These are phyloP conservation scores for Chelonia mydas DNA, from an alignment of 2,797 vertebrate genomes.

Conservation along the genomic window DNA sequence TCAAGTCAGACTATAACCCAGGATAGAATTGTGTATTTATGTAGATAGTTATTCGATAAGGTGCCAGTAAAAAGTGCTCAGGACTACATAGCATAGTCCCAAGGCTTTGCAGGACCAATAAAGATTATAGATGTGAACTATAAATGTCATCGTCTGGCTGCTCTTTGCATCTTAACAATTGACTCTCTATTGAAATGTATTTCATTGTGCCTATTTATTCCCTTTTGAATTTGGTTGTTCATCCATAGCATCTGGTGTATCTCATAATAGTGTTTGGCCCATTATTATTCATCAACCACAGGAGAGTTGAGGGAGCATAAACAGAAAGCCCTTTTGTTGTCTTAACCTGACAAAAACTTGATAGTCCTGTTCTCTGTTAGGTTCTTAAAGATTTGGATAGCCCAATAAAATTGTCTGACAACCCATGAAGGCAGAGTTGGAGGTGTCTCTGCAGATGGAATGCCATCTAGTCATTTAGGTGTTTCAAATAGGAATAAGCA, in stretches of 20 bases:
- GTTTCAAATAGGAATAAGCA: not conserved
- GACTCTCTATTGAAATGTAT: not conserved
- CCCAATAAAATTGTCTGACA: not conserved
- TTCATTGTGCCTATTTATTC: constrained; percentile 30
- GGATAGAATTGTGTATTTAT: not conserved
- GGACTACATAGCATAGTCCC: not conserved
- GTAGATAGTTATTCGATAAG: rapidly evolving
- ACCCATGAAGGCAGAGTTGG: rapidly evolving
- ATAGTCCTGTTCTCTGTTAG: not conserved
- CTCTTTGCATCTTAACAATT: not conserved
- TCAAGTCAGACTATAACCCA: rapidly evolving
- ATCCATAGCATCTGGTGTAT: not conserved
- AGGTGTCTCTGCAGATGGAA: not conserved
- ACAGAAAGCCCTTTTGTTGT: constrained; percentile 32
- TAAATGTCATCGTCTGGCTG: not conserved
- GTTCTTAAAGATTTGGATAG: not conserved
- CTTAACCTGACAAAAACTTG: not conserved
- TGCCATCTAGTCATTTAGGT: rapidly evolving
- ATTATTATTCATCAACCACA: not conserved
- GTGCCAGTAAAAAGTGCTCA: not conserved
- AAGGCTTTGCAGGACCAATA: not conserved
- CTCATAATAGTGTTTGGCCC: not conserved
- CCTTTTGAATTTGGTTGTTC: constrained; percentile 4
- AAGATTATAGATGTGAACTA: not conserved
- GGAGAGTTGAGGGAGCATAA: not conserved